Evolutionary conservation across 2,888 invertebrate species (phyloP), one percentile per base, ranked within the genome.

Genomic region (Drosophila eohydei): DNA sequence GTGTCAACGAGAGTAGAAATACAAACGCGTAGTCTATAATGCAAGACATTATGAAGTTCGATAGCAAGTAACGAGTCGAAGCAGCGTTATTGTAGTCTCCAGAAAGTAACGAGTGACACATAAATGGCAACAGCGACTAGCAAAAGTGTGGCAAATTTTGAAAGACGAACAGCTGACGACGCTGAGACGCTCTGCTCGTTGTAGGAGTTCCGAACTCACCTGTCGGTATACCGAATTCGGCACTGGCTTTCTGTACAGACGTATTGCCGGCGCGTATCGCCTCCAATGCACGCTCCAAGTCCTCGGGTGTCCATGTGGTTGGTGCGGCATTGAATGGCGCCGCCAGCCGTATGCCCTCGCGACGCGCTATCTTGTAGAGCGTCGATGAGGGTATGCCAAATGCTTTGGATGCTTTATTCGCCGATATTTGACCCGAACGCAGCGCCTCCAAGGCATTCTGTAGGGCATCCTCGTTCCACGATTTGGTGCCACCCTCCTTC

Each of bases 301-400:
- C 97, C 78, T 96, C 96, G 40, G 96, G 96, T 16, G 96, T 96
- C 97, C 97, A 97, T 52, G 96, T 95, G 32, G 97, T 97, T 40
- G 97, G 97, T 75, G 97, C 97, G 57, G 97, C 97, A 94, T 97
- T 97, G 93, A 97, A 97, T 5, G 97, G 97, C 69, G 97, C 97
- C 54, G 97, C 96, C 90, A 97, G 93, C 60, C 97, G 95, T 92
- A 97, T 97, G 80, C 97, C 97, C 93, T 97, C 97, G 87, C 97
- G 95, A 75, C 97, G 95, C 36, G 97, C 97, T 89, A 97, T 97
- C 94, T 97, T 97, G 94, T 97, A 97, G 89, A 97, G 93, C 21
- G 97, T 97, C 93, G 97, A 97, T 92, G 97, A 97, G 46, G 97
- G 97, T 92, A 97, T 97, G 48, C 97, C 97, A 90, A 96, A 97